Percentiles rank a stretch among this genome's conserved stretches.
These are phyloP conservation scores for Volucella inanis DNA, from an alignment of 2,888 invertebrate genomes.

Conservation along the genomic window DNA sequence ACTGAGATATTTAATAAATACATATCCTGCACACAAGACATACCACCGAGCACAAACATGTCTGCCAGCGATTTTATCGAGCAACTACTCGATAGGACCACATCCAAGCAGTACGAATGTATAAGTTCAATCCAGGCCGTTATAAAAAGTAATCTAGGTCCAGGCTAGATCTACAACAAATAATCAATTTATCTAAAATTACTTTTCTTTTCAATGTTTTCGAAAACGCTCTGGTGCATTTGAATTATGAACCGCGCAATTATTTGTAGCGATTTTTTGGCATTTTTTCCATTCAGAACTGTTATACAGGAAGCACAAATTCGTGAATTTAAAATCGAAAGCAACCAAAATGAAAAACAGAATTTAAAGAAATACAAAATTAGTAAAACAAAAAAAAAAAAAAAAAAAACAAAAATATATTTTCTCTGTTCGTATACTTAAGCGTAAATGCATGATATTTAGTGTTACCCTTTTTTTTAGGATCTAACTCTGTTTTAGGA, in stretches of 20 bases:
- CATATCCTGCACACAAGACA: constrained; percentile 81
- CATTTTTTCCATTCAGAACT: constrained; percentile 59
- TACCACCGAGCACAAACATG: constrained; percentile 80
- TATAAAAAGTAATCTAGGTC: constrained; percentile 80
- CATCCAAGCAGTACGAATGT: constrained; percentile 80
- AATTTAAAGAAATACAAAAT: background rate
- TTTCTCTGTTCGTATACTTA: constrained; percentile 55
- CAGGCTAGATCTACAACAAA: constrained; percentile 76
- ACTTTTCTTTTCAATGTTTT: constrained; percentile 51
- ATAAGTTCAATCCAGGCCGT: constrained; percentile 80
- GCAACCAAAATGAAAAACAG: background rate
- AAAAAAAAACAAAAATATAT: constrained; percentile 40
- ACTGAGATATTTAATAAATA: constrained; percentile 81
- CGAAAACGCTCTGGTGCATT: constrained; percentile 60
- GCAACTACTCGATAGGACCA: constrained; percentile 80
- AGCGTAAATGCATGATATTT: constrained; percentile 46
- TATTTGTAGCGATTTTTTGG: constrained; percentile 47
- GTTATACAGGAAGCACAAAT: constrained; percentile 69
- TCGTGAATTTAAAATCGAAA: background rate
- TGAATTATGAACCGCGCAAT: constrained; percentile 29
- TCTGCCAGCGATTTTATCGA: constrained; percentile 80
- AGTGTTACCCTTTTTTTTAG: constrained; percentile 63
- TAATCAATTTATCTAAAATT: constrained; percentile 20
- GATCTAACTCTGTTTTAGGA: constrained; percentile 65
- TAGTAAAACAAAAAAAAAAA: constrained; percentile 9